Percentiles rank a stretch among this genome's conserved stretches.
phyloP scores from a whole-genome alignment of 2,888 invertebrate species.

The Macaria notata region DNA sequence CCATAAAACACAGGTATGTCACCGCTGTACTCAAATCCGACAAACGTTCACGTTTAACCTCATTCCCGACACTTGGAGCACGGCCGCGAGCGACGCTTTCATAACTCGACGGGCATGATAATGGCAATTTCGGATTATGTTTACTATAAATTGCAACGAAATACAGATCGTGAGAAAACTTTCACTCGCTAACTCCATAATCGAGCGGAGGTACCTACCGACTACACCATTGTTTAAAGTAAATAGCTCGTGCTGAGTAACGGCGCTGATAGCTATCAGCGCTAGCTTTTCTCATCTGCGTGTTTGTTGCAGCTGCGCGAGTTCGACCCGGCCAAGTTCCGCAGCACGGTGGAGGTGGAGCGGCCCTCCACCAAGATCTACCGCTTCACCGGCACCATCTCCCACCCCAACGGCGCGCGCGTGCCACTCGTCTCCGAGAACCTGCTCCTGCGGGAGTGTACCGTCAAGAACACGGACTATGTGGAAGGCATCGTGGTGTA shows the following conservation, averaged over 20 bases:
- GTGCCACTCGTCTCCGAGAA: conserved; percentile 94
- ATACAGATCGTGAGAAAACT: conserved; percentile 54
- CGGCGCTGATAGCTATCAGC: no score
- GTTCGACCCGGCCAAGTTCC: conserved; percentile 91
- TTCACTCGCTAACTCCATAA: conserved; percentile 32
- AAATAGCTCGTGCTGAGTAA: conserved; percentile 2
- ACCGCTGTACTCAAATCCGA: conserved; percentile 27
- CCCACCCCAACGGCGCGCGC: conserved; percentile 89
- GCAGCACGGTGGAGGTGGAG: conserved; percentile 94
- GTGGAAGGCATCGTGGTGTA: conserved; percentile 98
- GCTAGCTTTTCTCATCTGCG: no score
- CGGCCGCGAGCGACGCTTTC: conserved; percentile 39
- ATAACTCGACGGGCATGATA: conserved; percentile 39
- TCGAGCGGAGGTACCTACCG: conserved; percentile 5
- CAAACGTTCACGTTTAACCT: conserved; percentile 26
- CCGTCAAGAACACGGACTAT: conserved; percentile 97
- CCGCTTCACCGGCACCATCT: conserved; percentile 94
- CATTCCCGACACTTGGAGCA: conserved; percentile 15
- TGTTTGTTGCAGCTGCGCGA: conserved; percentile 81
- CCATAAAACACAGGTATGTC: conserved; percentile 23
- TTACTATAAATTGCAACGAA: conserved; percentile 37
- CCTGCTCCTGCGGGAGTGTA: conserved; percentile 95
- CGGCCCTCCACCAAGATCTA: conserved; percentile 98
- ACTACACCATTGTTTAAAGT: conserved; percentile 3
- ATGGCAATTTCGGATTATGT: conserved; percentile 35